These are phyloP conservation scores for Orchesella cincta DNA, from an alignment of 1,140 invertebrate genomes.

Conservation along the genomic window DNA sequence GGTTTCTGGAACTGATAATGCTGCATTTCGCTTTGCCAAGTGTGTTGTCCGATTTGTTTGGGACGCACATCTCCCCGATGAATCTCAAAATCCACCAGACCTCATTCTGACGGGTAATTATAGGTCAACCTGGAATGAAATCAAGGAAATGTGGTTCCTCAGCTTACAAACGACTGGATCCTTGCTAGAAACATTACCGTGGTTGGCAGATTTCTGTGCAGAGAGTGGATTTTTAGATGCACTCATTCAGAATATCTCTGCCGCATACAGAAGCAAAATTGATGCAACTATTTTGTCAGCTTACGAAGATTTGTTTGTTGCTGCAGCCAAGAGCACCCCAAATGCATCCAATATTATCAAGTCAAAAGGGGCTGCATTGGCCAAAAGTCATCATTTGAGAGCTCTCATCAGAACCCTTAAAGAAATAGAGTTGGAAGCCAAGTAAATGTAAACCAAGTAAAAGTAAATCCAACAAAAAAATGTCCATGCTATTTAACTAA, in stretches of 20 bases:
- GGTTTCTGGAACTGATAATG: slow-evolving; percentile 47
- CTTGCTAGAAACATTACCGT: slow-evolving; percentile 75
- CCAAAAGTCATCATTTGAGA: slow-evolving; percentile 49
- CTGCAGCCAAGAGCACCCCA: slow-evolving; percentile 71
- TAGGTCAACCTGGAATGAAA: slow-evolving; percentile 82
- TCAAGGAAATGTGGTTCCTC: slow-evolving; percentile 88
- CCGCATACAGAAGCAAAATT: slow-evolving; percentile 77
- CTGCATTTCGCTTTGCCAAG: slow-evolving; percentile 72
- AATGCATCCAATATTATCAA: slow-evolving; percentile 72
- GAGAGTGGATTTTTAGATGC: slow-evolving; percentile 90
- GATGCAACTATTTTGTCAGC: slow-evolving; percentile 81
- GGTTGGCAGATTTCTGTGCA: slow-evolving; percentile 85
- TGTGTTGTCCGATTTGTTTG: slow-evolving; percentile 84
- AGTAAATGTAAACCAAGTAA: not conserved
- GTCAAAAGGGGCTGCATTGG: slow-evolving; percentile 69
- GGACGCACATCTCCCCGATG: slow-evolving; percentile 87
- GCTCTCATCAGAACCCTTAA: slow-evolving; percentile 45
- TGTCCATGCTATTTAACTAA: too few relatives aligned
- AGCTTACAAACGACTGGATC: slow-evolving; percentile 88
- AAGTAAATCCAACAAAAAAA: too few relatives aligned
- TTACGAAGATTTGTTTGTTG: slow-evolving; percentile 84
- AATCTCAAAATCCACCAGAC: slow-evolving; percentile 71
- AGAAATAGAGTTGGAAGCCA: not conserved
- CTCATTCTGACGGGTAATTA: slow-evolving; percentile 81
- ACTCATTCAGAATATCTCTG: slow-evolving; percentile 75